Base-by-base conservation (phyloP, 2,113 vertebrate species). In the Athene noctua region DNA sequence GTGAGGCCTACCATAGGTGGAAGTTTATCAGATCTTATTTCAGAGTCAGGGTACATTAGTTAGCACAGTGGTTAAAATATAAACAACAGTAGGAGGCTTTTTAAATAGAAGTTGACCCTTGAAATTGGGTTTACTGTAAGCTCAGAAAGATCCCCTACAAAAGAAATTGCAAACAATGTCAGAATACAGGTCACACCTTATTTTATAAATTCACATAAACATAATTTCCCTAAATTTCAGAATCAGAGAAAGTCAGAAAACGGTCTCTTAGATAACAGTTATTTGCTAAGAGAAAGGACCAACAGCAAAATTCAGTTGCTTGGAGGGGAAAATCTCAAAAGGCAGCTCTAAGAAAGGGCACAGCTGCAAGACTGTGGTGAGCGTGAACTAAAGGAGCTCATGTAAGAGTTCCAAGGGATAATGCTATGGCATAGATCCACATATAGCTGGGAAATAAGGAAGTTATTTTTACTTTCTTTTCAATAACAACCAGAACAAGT, bases 11-110 rank as follows among this genome's bases (percentile, higher is more conserved):
- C 21, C 21, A 0, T 71, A 89, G 85, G 94, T 93, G 81, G 93
- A 95, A 95, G 94, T 95, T 97, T 91, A 96, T 96, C 96, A 95
- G 96, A 85, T 87, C 78, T 94, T 85, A 68, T 96, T 97, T 94
- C 90, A 97, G 94, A 96, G 66, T 90, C 91, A 94, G 66, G 54
- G 66, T 93, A 91, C 78, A 19, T 77, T 88, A 34, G 96, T 97
- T 97, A 95, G 96, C 94, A 93, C 71, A 97, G 78, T 96, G 94
- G 96, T 97, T 97, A 97, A 97, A 96, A 96, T 97, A 94, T 87
- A 96, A 97, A 93, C 96, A 96, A 75, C 34, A 38, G 62, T 26
- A 91, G 78, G 67, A 91, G 92, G 66, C 19, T 95, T 95, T 96
- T 96, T 95, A 96, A 96, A 97, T 96, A 96, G 58, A 96, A 62